phyloP scores from a whole-genome alignment of 2,888 invertebrate genomes.

The Azorinus chamasolen region DNA sequence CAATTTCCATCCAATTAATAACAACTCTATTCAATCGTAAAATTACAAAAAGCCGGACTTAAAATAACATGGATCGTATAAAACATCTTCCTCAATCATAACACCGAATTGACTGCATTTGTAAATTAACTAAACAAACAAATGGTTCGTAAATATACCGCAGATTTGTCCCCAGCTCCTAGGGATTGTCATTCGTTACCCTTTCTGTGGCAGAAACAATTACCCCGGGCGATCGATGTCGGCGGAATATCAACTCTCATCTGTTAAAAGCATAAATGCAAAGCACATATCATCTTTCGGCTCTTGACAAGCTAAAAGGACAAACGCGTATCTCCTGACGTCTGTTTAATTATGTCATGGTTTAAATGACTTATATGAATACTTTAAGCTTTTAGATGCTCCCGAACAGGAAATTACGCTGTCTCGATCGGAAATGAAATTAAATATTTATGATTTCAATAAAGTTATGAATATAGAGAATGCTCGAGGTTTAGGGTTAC shows the following conservation, averaged over 20 bases:
- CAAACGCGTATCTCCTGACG: conserved; percentile 44
- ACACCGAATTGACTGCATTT: too few relatives aligned
- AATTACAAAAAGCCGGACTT: too few relatives aligned
- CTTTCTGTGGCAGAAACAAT: too few relatives aligned
- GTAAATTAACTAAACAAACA: too few relatives aligned
- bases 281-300: conserved; percentile 44
- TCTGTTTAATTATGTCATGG: conserved; percentile 58
- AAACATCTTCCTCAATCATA: too few relatives aligned
- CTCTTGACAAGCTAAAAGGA: conserved; percentile 50
- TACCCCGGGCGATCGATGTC: not conserved
- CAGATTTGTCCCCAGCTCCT: too few relatives aligned
- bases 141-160: too few relatives aligned
- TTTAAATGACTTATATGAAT: conserved; percentile 40
- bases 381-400: conserved; percentile 18
- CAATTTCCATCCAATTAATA: too few relatives aligned
- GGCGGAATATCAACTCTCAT: conserved; percentile 4
- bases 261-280: conserved; percentile 41
- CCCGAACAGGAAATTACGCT: conserved; percentile 58
- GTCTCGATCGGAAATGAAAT: conserved; percentile 60
- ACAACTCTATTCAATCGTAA: too few relatives aligned
- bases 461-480: conserved; percentile 54
- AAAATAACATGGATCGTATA: too few relatives aligned
- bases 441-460: conserved; percentile 67
- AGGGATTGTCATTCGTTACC: too few relatives aligned
- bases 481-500: conserved; percentile 8